phyloP scores from a whole-genome alignment of 2,113 vertebrate genomes.

The Orthochromis malagaraziensis region DNA sequence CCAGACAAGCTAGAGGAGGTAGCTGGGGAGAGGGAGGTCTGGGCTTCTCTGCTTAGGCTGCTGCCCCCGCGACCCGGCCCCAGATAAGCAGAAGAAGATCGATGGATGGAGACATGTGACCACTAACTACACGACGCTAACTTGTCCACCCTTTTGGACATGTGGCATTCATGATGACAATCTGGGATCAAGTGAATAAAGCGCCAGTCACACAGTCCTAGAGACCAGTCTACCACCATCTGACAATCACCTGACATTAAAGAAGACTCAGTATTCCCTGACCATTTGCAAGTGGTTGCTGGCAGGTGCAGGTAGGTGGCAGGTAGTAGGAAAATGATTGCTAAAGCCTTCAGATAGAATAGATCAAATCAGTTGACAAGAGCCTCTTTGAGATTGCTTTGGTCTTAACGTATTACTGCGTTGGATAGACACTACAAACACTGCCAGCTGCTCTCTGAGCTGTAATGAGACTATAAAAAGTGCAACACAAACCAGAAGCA shows the following conservation, averaged over 20 bases:
- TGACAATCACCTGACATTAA: neutral
- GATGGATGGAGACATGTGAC: neutral
- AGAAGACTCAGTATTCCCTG: neutral
- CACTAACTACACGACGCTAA: neutral
- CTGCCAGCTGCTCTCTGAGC: neutral
- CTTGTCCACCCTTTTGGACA: neutral
- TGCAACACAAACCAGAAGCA: neutral
- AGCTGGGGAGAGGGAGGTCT: neutral
- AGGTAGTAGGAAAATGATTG: neutral
- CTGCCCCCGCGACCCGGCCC: neutral
- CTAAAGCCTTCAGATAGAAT: neutral
- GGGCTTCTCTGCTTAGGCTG: neutral
- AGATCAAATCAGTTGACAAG: neutral
- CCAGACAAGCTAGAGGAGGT: neutral
- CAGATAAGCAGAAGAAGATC: neutral
- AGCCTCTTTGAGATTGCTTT: neutral
- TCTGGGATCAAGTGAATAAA: neutral
- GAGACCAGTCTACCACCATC: neutral
- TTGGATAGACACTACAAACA: neutral
- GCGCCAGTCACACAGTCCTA: neutral
- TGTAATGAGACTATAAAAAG: neutral
- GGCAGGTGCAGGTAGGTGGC: neutral
- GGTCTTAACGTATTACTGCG: fast-evolving
- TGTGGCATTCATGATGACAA: neutral
- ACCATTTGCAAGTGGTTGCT: neutral